Evolutionary conservation across 2,888 invertebrate genomes (phyloP), one percentile per base, ranked within the genome.

Genomic region (Stictocephala bisonia): DNA sequence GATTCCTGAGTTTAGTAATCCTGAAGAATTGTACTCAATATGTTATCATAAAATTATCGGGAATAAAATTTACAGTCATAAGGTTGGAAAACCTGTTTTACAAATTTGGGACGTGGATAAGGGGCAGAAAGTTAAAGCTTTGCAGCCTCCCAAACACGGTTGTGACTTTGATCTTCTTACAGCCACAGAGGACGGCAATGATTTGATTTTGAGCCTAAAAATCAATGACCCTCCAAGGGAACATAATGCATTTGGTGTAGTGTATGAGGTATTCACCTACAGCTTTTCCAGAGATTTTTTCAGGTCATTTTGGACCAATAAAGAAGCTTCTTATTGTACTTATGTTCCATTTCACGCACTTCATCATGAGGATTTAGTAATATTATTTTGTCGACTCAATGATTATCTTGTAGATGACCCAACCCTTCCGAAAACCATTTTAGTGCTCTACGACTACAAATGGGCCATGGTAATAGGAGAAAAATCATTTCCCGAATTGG

Each of bases 201-300:
- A 64, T 26, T 44, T 64, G 44, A 44, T 40, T 3, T 26, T 64
- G n/a, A 41, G 64, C 22, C 24, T 64, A 11, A 44, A 64, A 64
- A 64, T 64, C 27, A 64, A 64, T 27, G 64, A 64, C 15, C 41
- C 40, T 22, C 64, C 41, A 44, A 64, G 64, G n/a, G 26, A 44
- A 22, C 27, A 7, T 9, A 64, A 44, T 27, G 26, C 64, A 26
- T 27, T 64, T 6, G 64, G 64, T 26, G 44, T 15, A 41, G 27
- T 64, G 1, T 64, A 64, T 26, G 44, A 64, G n/a, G 64, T 64
- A 9, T 11, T 64, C 4, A 40, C 26, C 24, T 64, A 64, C 13
- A 44, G 64, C 27, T 40, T 64, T 64, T 64, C 64, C 26, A 64
- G 64, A 64, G 40, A 64, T 24, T 64, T 64, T 18, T 64, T 64